Conservation (phyloP, 23 tunicate species). For the Ascidia mentula region DNA sequence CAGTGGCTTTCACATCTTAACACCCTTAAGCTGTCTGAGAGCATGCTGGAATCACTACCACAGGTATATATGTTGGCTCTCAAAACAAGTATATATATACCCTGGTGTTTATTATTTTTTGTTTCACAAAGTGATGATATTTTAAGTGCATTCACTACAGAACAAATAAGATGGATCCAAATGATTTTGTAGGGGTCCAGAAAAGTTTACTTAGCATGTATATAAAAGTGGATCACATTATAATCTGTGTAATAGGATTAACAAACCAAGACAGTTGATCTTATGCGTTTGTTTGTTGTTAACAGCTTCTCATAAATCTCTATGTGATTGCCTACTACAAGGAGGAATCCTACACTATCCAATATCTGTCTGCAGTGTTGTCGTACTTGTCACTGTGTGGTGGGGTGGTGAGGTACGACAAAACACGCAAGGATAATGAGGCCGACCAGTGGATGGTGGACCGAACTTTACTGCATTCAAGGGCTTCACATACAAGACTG, state of each 20-base stretch:
- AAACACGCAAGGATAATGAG: constrained; percentile 83
- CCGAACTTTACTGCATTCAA: constrained; percentile 72
- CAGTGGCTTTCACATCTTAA: constrained; percentile 82
- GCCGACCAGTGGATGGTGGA: constrained; percentile 94
- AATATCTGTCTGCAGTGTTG: constrained; percentile 62
- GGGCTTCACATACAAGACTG: constrained; percentile 77
- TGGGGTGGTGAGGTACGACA: constrained; percentile 82
- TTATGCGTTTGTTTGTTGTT: no score
- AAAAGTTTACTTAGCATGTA: no score
- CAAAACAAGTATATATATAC: no score
- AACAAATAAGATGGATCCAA: no score
- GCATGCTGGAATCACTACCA: constrained; percentile 88
- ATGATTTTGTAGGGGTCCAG: no score
- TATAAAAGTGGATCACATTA: no score
- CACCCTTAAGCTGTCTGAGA: constrained; percentile 75
- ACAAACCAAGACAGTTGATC: no score
- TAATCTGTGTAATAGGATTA: no score
- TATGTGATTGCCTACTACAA: constrained; percentile 56
- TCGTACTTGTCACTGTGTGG: constrained; percentile 76
- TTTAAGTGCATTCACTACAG: no score
- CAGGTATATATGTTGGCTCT: constrained; percentile 35
- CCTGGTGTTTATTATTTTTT: no score
- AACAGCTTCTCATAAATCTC: constrained; percentile 58
- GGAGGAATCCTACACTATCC: constrained; percentile 52
- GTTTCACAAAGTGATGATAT: no score